Evolutionary conservation across 1,140 invertebrate genomes (phyloP).

Genomic region (Holotrichia oblita): DNA sequence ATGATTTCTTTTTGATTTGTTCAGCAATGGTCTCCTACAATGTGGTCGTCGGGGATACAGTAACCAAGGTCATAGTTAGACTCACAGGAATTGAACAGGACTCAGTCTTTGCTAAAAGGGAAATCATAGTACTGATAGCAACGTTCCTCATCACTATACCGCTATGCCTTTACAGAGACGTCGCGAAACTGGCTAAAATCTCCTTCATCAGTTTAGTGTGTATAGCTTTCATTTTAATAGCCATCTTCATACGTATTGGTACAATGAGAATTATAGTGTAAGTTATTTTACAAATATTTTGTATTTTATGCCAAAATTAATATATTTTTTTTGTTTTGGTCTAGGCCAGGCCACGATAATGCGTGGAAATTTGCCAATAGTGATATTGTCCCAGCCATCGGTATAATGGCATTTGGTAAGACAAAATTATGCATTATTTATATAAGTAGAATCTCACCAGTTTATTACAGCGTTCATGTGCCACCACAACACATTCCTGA

Average conservation of each 20-base stretch:
- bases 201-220: slow-evolving; percentile 82
- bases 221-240: slow-evolving; percentile 77
- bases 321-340: slow-evolving; percentile 46
- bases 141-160: slow-evolving; percentile 83
- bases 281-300: slow-evolving; percentile 57
- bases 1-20: slow-evolving; percentile 56
- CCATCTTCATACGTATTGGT: slow-evolving; percentile 74
- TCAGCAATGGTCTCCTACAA: slow-evolving; percentile 94
- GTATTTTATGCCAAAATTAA: background rate
- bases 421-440: slow-evolving; percentile 23
- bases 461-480: slow-evolving; percentile 84
- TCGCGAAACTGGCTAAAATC: slow-evolving; percentile 81
- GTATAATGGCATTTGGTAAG: slow-evolving; percentile 87
- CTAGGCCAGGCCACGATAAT: slow-evolving; percentile 72
- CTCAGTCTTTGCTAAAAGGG: slow-evolving; percentile 72
- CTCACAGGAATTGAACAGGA: slow-evolving; percentile 67
- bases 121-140: slow-evolving; percentile 80
- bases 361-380: slow-evolving; percentile 80
- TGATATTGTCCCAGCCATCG: slow-evolving; percentile 82
- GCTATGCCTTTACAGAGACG: slow-evolving; percentile 83
- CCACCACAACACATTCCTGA: slow-evolving; percentile 89
- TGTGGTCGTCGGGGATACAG: slow-evolving; percentile 88
- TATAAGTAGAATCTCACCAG: background rate
- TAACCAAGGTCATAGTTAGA: slow-evolving; percentile 83
- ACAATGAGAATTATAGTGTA: slow-evolving; percentile 69